Percentiles rank a stretch among this genome's conserved stretches.
These are phyloP conservation scores for Thera britannica DNA, from an alignment of 2,888 invertebrate species.

Conservation along the genomic window DNA sequence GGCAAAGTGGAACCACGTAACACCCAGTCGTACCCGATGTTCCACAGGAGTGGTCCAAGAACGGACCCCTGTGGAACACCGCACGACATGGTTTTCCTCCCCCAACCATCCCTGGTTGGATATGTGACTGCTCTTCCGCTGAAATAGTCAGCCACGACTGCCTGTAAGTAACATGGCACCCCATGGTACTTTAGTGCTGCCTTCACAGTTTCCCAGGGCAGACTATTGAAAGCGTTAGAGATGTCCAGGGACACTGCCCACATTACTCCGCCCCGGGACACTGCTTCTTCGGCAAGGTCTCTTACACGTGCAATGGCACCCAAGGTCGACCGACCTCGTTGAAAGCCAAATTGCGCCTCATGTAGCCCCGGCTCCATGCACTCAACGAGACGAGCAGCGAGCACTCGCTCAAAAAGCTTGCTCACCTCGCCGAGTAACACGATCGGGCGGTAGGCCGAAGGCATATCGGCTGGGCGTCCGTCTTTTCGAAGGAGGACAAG, in stretches of 20 bases:
- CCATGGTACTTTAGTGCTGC: neutral
- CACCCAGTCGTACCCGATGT: constrained; percentile 1
- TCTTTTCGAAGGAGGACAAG: neutral
- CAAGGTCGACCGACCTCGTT: neutral
- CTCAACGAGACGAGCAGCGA: neutral
- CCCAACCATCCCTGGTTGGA: neutral
- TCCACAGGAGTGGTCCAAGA: neutral
- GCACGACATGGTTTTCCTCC: neutral
- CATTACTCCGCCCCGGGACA: neutral
- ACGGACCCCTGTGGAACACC: neutral
- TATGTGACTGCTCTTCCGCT: neutral
- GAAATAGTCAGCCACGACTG: constrained; percentile 1
- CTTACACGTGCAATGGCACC: neutral
- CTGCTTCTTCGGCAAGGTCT: neutral
- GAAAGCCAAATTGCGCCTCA: neutral
- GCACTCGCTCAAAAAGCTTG: neutral
- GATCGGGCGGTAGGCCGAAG: neutral
- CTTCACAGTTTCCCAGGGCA: neutral
- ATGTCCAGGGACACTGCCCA: constrained; percentile 1
- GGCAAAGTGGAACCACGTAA: neutral
- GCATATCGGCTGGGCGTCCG: neutral
- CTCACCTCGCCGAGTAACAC: neutral
- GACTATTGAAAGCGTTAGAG: neutral
- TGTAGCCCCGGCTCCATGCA: neutral
- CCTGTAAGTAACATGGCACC: neutral